These are phyloP conservation scores for Diabrotica virgifera DNA, from an alignment of 1,140 invertebrate genomes.

Conservation along the genomic window DNA sequence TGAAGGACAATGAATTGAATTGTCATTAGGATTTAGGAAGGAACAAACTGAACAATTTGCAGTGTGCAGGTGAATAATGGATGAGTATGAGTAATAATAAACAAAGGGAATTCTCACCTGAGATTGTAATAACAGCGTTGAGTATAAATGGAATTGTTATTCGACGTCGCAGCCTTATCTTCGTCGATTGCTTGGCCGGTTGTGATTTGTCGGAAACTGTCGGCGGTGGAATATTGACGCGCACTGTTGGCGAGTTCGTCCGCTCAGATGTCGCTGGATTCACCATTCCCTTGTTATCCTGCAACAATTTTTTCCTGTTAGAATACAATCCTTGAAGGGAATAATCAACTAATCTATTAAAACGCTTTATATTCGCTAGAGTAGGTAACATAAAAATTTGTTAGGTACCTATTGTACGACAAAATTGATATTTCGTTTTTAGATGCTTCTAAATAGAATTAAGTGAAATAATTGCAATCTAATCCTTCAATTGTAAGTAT, in stretches of 20 bases:
- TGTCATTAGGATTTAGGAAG: not conserved
- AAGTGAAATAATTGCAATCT: too few species aligned
- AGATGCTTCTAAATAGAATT: too few species aligned
- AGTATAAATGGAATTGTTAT: constrained; percentile 23
- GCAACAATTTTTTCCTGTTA: constrained; percentile 21
- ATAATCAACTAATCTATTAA: too few species aligned
- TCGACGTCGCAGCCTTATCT: constrained; percentile 14
- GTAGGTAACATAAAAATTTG: too few species aligned
- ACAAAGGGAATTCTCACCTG: constrained; percentile 31
- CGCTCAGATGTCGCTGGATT: constrained; percentile 31
- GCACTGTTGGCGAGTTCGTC: constrained; percentile 12
- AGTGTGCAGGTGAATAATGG: not conserved
- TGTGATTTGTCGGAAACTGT: constrained; percentile 25
- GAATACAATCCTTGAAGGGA: not conserved
- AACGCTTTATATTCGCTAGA: too few species aligned
- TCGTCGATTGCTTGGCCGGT: constrained; percentile 17
- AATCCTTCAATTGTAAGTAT: too few species aligned
- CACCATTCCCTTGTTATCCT: constrained; percentile 43
- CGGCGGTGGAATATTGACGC: constrained; percentile 21
- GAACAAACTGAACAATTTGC: not conserved
- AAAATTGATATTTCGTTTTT: too few species aligned
- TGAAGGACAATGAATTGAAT: too few species aligned
- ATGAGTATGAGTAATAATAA: not conserved
- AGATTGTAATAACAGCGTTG: constrained; percentile 29
- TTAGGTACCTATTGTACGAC: too few species aligned